Conservation (phyloP, 2,888 invertebrate genomes). For the Eurois occulta region DNA sequence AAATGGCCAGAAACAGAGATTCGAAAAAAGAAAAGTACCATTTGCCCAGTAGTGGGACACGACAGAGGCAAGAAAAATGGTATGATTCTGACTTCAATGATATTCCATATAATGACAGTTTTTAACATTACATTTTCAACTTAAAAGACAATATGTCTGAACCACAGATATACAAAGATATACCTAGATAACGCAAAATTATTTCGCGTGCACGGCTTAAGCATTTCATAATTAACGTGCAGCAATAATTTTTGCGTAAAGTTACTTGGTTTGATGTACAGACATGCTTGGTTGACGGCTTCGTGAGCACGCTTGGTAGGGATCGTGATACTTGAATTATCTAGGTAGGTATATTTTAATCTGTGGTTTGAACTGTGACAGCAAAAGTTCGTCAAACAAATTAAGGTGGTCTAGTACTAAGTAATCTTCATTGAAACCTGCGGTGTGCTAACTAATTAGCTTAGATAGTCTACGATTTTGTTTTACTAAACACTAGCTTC, state of each 20-base stretch:
- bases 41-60: neutral
- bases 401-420: conserved; percentile 7
- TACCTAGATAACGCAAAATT: neutral
- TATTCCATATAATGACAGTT: neutral
- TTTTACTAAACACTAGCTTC: neutral
- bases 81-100: neutral
- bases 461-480: neutral
- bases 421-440: neutral
- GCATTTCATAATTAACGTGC: neutral
- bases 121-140: neutral
- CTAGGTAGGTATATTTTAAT: too few species aligned
- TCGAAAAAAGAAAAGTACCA: neutral
- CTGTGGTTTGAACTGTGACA: neutral
- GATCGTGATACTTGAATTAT: too few species aligned
- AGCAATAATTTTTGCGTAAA: too few species aligned
- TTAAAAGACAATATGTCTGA: neutral
- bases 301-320: too few species aligned
- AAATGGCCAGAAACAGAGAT: neutral
- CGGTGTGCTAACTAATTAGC: neutral
- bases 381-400: neutral
- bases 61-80: neutral
- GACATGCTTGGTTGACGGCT: too few species aligned
- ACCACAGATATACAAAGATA: too few species aligned
- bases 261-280: too few species aligned
- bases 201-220: neutral